These are phyloP conservation scores for Heliconius nattereri DNA, from an alignment of 1,140 invertebrate genomes.

Conservation along the genomic window DNA sequence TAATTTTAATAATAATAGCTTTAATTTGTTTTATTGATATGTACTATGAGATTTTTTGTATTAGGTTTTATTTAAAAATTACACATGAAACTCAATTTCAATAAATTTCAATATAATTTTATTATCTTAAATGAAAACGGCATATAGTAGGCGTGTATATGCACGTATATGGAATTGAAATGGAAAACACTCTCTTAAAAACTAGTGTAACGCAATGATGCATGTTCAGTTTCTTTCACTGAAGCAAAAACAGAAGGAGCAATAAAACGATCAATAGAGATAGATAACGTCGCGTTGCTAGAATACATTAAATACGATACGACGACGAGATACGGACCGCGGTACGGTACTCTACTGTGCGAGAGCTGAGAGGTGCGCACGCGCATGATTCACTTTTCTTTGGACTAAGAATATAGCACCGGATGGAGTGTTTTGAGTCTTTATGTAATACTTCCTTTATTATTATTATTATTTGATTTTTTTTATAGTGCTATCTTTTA, in stretches of 20 bases:
- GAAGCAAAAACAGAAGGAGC: slow-evolving; percentile 27
- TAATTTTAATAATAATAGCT: not conserved
- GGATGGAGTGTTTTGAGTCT: not conserved
- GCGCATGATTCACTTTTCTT: slow-evolving; percentile 32
- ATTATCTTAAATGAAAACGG: not conserved
- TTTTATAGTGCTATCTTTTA: not conserved
- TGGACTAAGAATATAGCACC: not conserved
- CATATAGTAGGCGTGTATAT: not conserved
- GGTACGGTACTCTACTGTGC: not conserved
- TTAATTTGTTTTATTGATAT: not conserved
- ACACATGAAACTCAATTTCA: not conserved
- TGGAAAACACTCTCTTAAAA: not conserved
- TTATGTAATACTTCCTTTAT: not conserved
- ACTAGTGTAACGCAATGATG: not conserved
- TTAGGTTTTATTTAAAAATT: not conserved
- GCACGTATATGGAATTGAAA: not conserved
- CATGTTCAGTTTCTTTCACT: slow-evolving; percentile 23
- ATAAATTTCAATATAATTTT: no score
- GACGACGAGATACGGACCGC: no score
- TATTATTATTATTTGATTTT: not conserved
- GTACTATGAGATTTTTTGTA: not conserved
- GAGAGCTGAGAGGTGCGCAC: slow-evolving; percentile 1
- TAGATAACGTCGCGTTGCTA: slow-evolving; percentile 23
- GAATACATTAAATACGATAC: slow-evolving; percentile 11
- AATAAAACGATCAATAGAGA: slow-evolving; percentile 35